phyloP scores from a whole-genome alignment of 2,888 invertebrate genomes.

The Xanthia icteritia region DNA sequence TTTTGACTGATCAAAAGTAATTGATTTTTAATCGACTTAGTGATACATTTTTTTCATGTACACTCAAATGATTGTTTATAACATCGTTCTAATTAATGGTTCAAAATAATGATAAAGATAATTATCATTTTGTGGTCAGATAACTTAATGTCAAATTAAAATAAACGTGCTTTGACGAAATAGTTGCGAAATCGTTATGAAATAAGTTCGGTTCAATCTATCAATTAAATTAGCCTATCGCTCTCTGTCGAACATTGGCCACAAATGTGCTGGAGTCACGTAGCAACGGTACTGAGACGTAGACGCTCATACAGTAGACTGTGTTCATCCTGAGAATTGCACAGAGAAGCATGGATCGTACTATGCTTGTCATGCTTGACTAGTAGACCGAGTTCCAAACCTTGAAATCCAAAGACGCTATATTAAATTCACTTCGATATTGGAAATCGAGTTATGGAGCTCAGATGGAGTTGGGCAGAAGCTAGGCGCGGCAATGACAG shows the following conservation, averaged over 20 bases:
- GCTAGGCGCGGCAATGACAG: neutral
- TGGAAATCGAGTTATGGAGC: neutral
- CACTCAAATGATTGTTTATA: neutral
- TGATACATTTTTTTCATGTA: neutral
- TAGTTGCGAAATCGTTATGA: conserved; percentile 40
- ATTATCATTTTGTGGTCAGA: conserved; percentile 17
- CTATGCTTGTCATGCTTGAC: neutral
- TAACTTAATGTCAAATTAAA: conserved; percentile 9
- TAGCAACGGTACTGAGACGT: neutral
- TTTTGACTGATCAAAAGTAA: neutral
- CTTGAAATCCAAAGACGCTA: neutral
- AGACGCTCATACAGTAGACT: neutral
- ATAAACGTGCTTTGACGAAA: conserved; percentile 10
- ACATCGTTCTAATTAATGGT: conserved; percentile 21
- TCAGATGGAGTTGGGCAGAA: neutral
- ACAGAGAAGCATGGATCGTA: neutral
- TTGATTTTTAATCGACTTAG: neutral
- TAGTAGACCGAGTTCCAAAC: neutral
- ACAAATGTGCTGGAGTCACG: neutral
- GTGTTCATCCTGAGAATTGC: neutral
- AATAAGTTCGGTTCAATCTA: conserved; percentile 14
- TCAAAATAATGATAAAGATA: conserved; percentile 16
- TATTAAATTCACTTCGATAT: neutral
- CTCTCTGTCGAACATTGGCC: neutral
- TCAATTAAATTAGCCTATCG: neutral